Evolutionary conservation across 2,888 invertebrate species (phyloP), one percentile per base, ranked within the genome.

Genomic region (Spodoptera littoralis): DNA sequence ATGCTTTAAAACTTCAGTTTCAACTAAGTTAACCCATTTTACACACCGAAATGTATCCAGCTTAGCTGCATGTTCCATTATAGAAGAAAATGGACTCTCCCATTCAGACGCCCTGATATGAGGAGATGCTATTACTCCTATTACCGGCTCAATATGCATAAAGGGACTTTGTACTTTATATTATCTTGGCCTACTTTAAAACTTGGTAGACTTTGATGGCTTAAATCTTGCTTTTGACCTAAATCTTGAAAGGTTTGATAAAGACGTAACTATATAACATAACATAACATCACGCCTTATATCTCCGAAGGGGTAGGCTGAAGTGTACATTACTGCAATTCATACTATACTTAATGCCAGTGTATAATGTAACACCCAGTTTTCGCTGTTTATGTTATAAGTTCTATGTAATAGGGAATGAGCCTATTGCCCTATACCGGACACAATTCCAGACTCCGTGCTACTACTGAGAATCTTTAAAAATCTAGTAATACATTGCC

Each of bases 61-160:
- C 66, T 71, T 79, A 77, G 65, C 63, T 60, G 27, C 60, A 27
- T 70, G 44, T 2, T 11, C 57, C 58, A 71, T 77, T 67, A 73
- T 54, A 22, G 66, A 53, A 51, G 70, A 65, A 69, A 80, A 77
- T 76, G 52, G 65, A 62, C n/a, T 65, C 12, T 22, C 36, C 61
- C n/a, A 52, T 79, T 70, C 67, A 63, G 8, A 22, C 18, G n/a
- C 11, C 0, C 41, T 18, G 48, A 73, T 58, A 51, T 58, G 59
- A 64, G 45, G 44, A 55, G 62, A 67, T 48, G 13, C 2, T 27
- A 27, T 27, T 27, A 27, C 4, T 2, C 36, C 24, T 63, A 63
- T 76, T 69, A 64, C 65, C 27, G 46, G 44, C 11, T 22, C 27
- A 46, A 60, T n/a, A 30, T 47, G 48, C 22, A 52, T n/a, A 36